These are phyloP conservation scores for Iselma pallidipennis DNA, from an alignment of 2,888 invertebrate species.

Conservation along the genomic window DNA sequence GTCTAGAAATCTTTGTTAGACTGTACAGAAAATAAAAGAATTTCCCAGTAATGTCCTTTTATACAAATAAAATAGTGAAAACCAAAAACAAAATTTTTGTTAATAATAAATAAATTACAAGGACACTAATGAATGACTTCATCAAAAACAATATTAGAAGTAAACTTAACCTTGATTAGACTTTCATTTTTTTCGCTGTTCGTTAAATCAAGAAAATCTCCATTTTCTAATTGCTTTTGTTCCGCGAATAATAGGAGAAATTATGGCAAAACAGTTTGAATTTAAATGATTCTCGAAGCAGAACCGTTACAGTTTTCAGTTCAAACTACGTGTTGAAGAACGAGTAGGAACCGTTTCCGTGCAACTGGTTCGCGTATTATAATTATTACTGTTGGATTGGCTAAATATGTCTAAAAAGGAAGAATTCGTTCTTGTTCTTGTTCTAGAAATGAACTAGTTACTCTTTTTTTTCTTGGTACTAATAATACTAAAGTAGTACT, in stretches of 20 bases:
- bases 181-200: background rate
- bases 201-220: background rate
- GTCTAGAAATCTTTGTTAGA: too few relatives aligned
- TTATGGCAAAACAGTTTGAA: background rate
- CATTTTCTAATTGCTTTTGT: background rate
- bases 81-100: too few relatives aligned
- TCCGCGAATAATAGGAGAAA: background rate
- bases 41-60: too few relatives aligned
- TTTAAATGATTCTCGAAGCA: background rate
- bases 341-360: conserved; percentile 1
- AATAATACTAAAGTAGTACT: background rate
- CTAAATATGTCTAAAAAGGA: background rate
- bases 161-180: background rate
- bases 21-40: too few relatives aligned
- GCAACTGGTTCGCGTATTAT: conserved; percentile 3
- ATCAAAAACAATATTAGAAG: too few relatives aligned
- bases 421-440: too few relatives aligned
- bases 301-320: background rate
- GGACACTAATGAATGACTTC: too few relatives aligned
- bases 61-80: too few relatives aligned
- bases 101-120: too few relatives aligned
- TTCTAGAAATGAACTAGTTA: too few relatives aligned
- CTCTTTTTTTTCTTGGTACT: too few relatives aligned
- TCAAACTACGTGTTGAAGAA: background rate
- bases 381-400: background rate